Conservation (phyloP, 2,888 invertebrate genomes). For the Chrysopilus asiliformis region DNA sequence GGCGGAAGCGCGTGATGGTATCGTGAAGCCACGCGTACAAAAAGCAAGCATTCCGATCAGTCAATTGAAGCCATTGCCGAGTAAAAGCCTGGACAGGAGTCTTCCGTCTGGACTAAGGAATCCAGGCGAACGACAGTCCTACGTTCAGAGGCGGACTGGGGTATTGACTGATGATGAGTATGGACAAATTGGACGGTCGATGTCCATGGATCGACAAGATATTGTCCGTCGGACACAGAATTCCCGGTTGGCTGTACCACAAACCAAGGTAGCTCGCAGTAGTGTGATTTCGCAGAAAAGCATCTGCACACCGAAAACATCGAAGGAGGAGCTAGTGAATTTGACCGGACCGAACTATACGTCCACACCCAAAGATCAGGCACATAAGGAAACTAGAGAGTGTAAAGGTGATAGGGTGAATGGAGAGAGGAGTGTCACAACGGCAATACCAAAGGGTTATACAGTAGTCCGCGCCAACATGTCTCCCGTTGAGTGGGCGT, state of each 20-base stretch:
- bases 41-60: constrained; percentile 17
- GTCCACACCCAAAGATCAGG: constrained; percentile 23
- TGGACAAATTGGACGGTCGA: constrained; percentile 22
- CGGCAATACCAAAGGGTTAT: neutral
- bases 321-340: constrained; percentile 19
- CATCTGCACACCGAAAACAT: constrained; percentile 16
- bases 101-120: constrained; percentile 13
- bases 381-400: too few relatives aligned
- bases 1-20: constrained; percentile 8
- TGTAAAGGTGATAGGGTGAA: constrained; percentile 6
- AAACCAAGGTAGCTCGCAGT: constrained; percentile 9
- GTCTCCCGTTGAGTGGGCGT: constrained; percentile 28
- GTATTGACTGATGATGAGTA: constrained; percentile 7
- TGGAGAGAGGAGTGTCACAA: neutral
- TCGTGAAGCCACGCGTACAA: constrained; percentile 16
- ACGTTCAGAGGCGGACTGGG: constrained; percentile 24
- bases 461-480: constrained; percentile 15
- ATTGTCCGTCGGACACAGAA: constrained; percentile 19
- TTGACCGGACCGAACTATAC: constrained; percentile 21
- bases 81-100: constrained; percentile 14
- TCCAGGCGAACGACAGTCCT: constrained; percentile 23
- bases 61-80: constrained; percentile 14
- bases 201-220: constrained; percentile 30
- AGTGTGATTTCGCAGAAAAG: constrained; percentile 6
- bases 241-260: neutral